These are phyloP conservation scores for Amphiprion clarkii DNA, from an alignment of 2,797 vertebrate genomes.

Conservation along the genomic window DNA sequence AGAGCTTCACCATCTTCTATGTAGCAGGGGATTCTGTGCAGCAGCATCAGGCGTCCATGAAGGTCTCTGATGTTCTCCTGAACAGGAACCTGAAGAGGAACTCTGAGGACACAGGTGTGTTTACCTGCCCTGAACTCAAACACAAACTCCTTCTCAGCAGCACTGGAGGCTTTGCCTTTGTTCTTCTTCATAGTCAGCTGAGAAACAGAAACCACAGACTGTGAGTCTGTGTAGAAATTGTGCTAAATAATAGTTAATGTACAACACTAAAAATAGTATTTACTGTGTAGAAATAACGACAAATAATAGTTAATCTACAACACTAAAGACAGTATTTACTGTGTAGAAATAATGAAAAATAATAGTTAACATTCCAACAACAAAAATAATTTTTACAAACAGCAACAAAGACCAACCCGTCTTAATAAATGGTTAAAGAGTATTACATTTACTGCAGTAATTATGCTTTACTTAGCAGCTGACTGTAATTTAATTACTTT, in stretches of 20 bases:
- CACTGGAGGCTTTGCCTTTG: conserved; percentile 81
- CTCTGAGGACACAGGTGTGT: conserved; percentile 88
- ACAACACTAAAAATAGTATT: no score
- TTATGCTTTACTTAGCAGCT: neutral
- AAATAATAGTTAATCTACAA: no score
- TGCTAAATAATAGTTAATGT: no score
- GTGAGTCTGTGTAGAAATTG: no score
- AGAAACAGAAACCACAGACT: neutral
- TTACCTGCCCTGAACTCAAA: conserved; percentile 90
- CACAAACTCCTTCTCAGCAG: conserved; percentile 90
- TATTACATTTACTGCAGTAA: neutral
- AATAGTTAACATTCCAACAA: neutral
- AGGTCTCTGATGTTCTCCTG: conserved; percentile 91
- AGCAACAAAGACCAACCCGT: neutral
- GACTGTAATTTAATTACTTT: no score
- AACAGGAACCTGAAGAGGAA: conserved; percentile 92
- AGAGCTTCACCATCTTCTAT: conserved; percentile 90
- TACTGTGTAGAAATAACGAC: neutral
- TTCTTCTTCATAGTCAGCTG: conserved; percentile 89
- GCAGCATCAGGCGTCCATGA: conserved; percentile 92
- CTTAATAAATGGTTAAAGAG: neutral
- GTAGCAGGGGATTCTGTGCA: conserved; percentile 94
- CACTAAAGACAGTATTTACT: no score
- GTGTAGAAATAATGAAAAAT: no score
- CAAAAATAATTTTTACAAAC: neutral